Evolutionary conservation across 1,140 invertebrate species (phyloP), one percentile per base, ranked within the genome.

Genomic region (Drosophila bocqueti): DNA sequence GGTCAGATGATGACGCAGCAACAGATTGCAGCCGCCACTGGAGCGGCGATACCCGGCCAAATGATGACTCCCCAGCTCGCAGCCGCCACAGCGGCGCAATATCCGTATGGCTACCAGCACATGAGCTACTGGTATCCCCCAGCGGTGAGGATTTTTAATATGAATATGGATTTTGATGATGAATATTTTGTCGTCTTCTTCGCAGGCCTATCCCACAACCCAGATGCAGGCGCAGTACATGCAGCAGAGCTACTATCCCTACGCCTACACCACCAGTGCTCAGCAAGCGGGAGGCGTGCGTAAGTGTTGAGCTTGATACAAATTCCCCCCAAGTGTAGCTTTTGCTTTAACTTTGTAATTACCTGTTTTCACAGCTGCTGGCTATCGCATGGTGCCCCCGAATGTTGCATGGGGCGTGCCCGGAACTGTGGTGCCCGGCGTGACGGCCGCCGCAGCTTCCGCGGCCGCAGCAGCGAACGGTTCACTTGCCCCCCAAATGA

Each of bases 91-190:
- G 93, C 94, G 59, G 94, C 94, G 54, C 95, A 96, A 76, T 96
- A 96, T 82, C 94, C 95, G 4, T 96, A 96, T 91, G 91, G 91
- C 47, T 96, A 96, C 87, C 95, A 96, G 91, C 95, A 96, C 93
- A 96, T 96, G 96, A 93, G 96, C 67, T 97, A 97, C 83, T 97
- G 96, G 96, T 97, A 97, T 93, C 96, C 96, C 45, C 93, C 93
- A 67, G 78, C 92, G 74, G 93, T 93, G 67, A 87, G 92, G 75
- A 42, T 21, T 52, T 31, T 7, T 3, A 24, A 13, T 21, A 21
- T 21, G 21, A 21, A 21, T 21, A 21, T 21, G 21, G 21, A 21
- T 21, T 21, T 21, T 21, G 21, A 21, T 21, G 21, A 18, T 18
- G n/a, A 7, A 13, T 34, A 49, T 50, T 47, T 45, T 55, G 8